Evolutionary conservation across 2,113 vertebrate genomes (phyloP), one percentile per base, ranked within the genome.

Genomic region (Eolophus roseicapilla): DNA sequence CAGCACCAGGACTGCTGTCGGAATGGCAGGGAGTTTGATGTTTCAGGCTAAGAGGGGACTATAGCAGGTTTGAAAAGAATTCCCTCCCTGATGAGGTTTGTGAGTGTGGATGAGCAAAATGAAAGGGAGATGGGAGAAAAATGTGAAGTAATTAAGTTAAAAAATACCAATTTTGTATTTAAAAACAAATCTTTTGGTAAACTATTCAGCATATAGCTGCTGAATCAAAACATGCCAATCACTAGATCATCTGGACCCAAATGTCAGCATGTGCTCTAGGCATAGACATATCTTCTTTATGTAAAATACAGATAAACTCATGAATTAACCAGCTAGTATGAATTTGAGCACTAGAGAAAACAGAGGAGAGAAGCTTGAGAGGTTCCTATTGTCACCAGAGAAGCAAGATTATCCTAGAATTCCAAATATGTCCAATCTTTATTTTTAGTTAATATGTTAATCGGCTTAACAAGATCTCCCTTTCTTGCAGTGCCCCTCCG

Each of bases 371-470:
- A 83, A 14, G 44, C 62, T 28, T 79, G 86, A 85, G 67, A 44
- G 33, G 63, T 91, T 96, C 75, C 60, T 76, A 50, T 93, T 90
- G 82, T 90, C 44, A 81, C 35, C 17, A 95, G 74, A 87, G 82
- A 82, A 82, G 25, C 20, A 4, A 89, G 96, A 96, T 94, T 96
- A 96, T 82, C 81, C 90, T 82, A 94, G 93, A 95, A 95, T 96
- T 95, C 83, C 91, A 96, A 94, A 82, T 91, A 97, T 93, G 95
- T 79, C 62, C 81, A 86, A 79, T 95, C 90, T 94, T 96, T 94
- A 93, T 93, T 94, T 93, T 93, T 80, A 94, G 93, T 92, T 94
- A 94, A 93, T 96, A 95, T 82, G 86, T 82, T 96, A 96, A 97
- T 96, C 96, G 1, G 5, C 95, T 96, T 97, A 96, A 65, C 64